phyloP scores from a whole-genome alignment of 2,888 invertebrate genomes.

The Isoperla grammatica region DNA sequence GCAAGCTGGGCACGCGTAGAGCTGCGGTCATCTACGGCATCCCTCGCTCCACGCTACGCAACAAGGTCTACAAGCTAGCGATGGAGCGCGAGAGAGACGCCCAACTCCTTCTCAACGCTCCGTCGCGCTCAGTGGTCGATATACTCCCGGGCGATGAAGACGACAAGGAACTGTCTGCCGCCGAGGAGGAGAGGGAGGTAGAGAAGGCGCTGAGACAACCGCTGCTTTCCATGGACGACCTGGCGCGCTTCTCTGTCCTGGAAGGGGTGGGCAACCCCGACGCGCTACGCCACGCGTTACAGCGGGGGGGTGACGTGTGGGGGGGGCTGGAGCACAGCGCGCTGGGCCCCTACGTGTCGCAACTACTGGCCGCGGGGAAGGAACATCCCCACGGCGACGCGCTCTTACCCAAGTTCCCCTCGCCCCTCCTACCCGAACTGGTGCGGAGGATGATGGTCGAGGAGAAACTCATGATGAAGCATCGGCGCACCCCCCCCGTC shows the following conservation, averaged over 20 bases:
- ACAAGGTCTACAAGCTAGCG: constrained; percentile 82
- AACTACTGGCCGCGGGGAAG: constrained; percentile 44
- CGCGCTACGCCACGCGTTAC: constrained; percentile 46
- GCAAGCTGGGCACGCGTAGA: constrained; percentile 84
- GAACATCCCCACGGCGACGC: constrained; percentile 1
- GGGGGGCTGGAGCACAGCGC: constrained; percentile 45
- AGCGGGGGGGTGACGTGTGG: constrained; percentile 40
- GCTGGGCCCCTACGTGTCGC: constrained; percentile 52
- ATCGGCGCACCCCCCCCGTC: constrained; percentile 39
- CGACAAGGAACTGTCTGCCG: constrained; percentile 53
- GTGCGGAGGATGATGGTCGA: constrained; percentile 53
- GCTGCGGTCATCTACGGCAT: constrained; percentile 96
- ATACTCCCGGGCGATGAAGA: constrained; percentile 42
- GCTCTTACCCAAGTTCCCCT: constrained; percentile 29
- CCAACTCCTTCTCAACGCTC: constrained; percentile 22
- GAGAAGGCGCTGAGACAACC: constrained; percentile 54
- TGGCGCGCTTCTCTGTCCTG: constrained; percentile 46
- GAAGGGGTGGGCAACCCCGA: constrained; percentile 13
- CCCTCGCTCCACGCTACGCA: constrained; percentile 91
- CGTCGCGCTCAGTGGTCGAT: constrained; percentile 22
- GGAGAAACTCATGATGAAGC: constrained; percentile 38
- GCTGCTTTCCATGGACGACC: constrained; percentile 53
- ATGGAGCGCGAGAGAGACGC: constrained; percentile 65
- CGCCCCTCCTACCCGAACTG: constrained; percentile 48
- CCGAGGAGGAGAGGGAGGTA: constrained; percentile 56